phyloP scores from a whole-genome alignment of 2,797 vertebrate genomes.

The Danio jaintianensis region DNA sequence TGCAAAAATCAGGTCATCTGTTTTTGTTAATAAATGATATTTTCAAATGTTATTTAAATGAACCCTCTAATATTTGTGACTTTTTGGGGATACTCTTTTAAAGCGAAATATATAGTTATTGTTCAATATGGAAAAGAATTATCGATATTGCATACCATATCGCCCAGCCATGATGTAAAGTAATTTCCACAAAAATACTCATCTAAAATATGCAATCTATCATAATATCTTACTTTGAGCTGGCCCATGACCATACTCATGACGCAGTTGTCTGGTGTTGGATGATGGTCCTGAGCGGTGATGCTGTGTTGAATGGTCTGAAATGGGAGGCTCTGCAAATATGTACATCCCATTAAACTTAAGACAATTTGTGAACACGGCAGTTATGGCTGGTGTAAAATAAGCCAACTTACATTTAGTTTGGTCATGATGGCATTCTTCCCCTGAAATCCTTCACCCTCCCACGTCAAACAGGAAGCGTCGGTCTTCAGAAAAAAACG shows the following conservation, averaged over 20 bases:
- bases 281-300: slow-evolving; percentile 81
- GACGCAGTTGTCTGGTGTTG: slow-evolving; percentile 77
- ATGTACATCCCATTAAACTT: not conserved
- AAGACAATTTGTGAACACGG: not conserved
- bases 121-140: no score
- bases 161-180: no score
- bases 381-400: not conserved
- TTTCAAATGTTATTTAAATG: no score
- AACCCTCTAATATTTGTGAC: no score
- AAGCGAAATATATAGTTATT: no score
- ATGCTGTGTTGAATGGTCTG: slow-evolving; percentile 78
- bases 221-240: slow-evolving; percentile 72
- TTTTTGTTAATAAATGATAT: no score
- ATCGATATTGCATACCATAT: no score
- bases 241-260: slow-evolving; percentile 82
- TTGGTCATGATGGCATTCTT: slow-evolving; percentile 76
- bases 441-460: slow-evolving; percentile 78
- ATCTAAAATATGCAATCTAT: not conserved
- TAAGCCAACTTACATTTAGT: slow-evolving; percentile 69
- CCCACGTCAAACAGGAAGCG: slow-evolving; percentile 83
- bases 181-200: not conserved
- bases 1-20: no score
- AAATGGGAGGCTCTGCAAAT: slow-evolving; percentile 76
- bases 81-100: no score
- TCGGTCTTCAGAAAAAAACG: slow-evolving; percentile 66